A percentile compares a stretch with the other conserved stretches of the same genome.
These are phyloP conservation scores for Anthonomus grandis DNA, from an alignment of 1,140 invertebrate species.

Conservation along the genomic window DNA sequence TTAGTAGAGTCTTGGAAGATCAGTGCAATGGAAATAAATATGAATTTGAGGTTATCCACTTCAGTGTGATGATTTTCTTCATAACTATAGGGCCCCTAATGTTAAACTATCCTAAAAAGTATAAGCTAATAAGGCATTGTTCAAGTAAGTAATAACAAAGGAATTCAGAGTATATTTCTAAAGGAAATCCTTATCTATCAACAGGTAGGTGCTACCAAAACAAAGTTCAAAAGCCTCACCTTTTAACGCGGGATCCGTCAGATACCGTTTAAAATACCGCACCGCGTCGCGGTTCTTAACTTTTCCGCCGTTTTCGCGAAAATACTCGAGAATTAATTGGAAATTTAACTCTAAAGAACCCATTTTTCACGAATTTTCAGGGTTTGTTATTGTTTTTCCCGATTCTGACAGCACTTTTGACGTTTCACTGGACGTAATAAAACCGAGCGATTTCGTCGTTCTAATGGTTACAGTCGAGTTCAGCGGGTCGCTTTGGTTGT, in stretches of 20 bases:
- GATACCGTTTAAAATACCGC: conserved; percentile 81
- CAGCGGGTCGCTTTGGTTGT: no score
- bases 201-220: conserved; percentile 32
- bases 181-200: no score
- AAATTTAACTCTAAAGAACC: conserved; percentile 64
- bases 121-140: no score
- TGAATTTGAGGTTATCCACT: not conserved
- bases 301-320: conserved; percentile 76
- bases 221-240: conserved; percentile 54
- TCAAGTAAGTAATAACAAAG: not conserved
- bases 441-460: not conserved
- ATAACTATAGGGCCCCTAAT: not conserved
- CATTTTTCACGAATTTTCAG: no score
- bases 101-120: not conserved
- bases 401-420: no score
- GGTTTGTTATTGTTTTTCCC: not conserved
- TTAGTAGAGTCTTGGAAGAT: no score
- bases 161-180: not conserved
- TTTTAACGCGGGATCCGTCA: conserved; percentile 74
- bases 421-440: conserved; percentile 5
- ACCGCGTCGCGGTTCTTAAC: conserved; percentile 85
- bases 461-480: conserved; percentile 1
- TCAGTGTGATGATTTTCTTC: not conserved
- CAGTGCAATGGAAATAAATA: no score
- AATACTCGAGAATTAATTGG: conserved; percentile 79